Evolutionary conservation across 2,888 invertebrate species (phyloP), one percentile per base, ranked within the genome.

Genomic region (Lochmaea crataegi): DNA sequence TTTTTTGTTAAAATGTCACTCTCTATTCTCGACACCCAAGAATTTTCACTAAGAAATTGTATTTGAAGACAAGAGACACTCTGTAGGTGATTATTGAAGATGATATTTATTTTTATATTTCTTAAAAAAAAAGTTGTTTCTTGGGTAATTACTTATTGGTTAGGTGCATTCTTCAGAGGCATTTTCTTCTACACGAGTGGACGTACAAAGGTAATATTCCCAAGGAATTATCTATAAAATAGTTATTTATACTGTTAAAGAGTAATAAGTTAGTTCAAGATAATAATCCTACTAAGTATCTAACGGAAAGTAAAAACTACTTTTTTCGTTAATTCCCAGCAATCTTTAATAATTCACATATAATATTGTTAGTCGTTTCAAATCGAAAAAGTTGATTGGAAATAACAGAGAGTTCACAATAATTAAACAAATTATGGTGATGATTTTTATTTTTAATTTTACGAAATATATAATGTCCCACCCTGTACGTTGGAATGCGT

Each of bases 71-170:
- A 4, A 26, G 32, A 32, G 32, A 32, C 32, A 32, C 32, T 32
- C 32, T 32, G 18, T 65, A 53, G 18, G 16, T 42, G 61, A 61
- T 41, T 61, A 61, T 61, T 61, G 42, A 61, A 41, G 42, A 10
- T 41, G 42, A 41, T 61, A 61, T 18, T 38, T 38, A 60, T 60
- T n/a, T 42, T 61, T 61, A 61, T 61, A 61, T 42, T 61, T 61
- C 16, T 61, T 14, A 32, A 41, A 41, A 41, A 61, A 60, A 61
- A 61, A 61, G 16, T 61, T 41, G 61, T 41, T 41, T 41, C 11
- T 41, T 32, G 12, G 6, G 61, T 42, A 61, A 61, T 61, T 61
- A 61, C 32, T 61, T 42, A 41, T 61, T 16, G 16, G 18, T 32
- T 32, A 41, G 61, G 9, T 61, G 41, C 61, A 61, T 61, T 61